Base-by-base conservation (phyloP, 2,888 invertebrate genomes). In the Leptodirus hochenwartii region DNA sequence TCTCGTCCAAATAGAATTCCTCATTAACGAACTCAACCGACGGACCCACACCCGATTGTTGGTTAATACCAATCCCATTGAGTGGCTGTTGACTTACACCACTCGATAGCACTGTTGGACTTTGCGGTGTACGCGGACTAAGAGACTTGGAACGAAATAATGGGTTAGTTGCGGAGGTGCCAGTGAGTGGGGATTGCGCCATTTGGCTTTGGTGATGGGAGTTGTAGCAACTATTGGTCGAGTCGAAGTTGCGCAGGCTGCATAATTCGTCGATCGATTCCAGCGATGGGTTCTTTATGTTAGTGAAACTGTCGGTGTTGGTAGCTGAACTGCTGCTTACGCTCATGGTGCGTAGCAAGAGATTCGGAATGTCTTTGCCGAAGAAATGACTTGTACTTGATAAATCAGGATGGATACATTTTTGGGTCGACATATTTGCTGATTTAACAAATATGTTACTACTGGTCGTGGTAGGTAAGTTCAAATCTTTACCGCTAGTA, bases 1-100 rank as follows among this genome's bases (percentile, higher is more conserved):
- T 82, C 56, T 84, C 85, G 50, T 84, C 85, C 56, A 84, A 79
- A 64, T 80, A 85, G 66, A 74, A 81, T 53, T 84, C 80, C 27
- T 80, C 77, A 49, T 69, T 73, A 47, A 73, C 66, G 58, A 81
- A 82, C 57, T 80, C 81, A 53, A 43, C 54, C 49, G 34, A 54
- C 20, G 50, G 48, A 29, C 51, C 48, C 32, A 38, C 43, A 31
- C 46, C 46, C 34, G 49, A 46, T 26, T 37, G 32, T 17, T 38
- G 39, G n/a, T n/a, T n/a, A n/a, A n/a, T n/a, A n/a, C n/a, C n/a
- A n/a, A n/a, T n/a, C n/a, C n/a, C n/a, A n/a, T n/a, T n/a, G 17
- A 37, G 10, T 8, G 23, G 30, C 20, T 20, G 20, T 20, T 20
- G 20, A 6, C 29, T 17, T 22, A 16, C 32, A 38, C 39, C 29